Evolutionary conservation across 2,797 vertebrate species (phyloP).

Genomic region (Rhodeus uyekii): DNA sequence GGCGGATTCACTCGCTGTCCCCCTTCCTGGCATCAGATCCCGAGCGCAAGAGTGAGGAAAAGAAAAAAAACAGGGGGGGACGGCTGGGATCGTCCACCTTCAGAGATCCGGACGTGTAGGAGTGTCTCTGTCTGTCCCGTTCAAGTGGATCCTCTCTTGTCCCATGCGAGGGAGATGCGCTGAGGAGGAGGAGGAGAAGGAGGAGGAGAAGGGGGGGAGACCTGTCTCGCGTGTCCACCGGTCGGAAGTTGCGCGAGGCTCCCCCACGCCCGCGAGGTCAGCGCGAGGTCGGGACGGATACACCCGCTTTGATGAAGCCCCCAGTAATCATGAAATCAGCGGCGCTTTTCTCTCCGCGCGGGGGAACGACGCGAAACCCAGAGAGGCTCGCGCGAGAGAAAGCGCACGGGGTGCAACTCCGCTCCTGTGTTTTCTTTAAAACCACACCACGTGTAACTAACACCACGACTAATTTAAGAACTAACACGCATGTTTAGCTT

Average conservation of each 20-base stretch:
- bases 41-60: conserved; percentile 9
- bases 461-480: neutral
- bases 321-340: conserved; percentile 47
- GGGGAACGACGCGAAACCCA: neutral
- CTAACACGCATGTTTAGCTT: neutral
- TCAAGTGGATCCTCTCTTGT: conserved; percentile 57
- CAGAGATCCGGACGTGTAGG: conserved; percentile 31
- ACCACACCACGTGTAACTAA: neutral
- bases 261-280: conserved; percentile 87
- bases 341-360: conserved; percentile 19
- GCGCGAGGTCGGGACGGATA: conserved; percentile 83
- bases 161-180: conserved; percentile 50
- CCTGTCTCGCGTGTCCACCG: conserved; percentile 71
- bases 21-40: conserved; percentile 31
- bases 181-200: conserved; percentile 30
- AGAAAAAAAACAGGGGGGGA: conserved; percentile 51
- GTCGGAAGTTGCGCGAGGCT: conserved; percentile 79
- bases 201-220: conserved; percentile 15
- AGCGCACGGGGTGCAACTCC: conserved; percentile 12
- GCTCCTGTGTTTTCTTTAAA: neutral
- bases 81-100: conserved; percentile 60
- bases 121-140: conserved; percentile 51
- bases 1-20: conserved; percentile 42
- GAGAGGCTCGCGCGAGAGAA: conserved; percentile 26
- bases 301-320: conserved; percentile 61